Conservation (phyloP, 2,888 invertebrate genomes). For the Hemicrepidius hirtus region DNA sequence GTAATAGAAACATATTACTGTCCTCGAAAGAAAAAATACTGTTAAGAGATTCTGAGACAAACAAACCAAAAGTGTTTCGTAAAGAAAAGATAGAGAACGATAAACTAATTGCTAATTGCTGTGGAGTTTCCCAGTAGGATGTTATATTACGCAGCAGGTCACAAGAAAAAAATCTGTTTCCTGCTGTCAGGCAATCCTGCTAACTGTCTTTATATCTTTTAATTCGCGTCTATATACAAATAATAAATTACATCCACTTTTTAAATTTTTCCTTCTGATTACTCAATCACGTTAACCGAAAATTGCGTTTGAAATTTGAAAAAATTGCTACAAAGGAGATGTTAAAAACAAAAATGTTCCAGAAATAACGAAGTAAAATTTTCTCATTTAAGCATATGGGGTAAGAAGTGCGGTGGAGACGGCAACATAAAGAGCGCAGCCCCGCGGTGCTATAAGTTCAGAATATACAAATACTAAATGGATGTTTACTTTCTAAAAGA, state of each 20-base stretch:
- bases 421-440: slow-evolving; percentile 56
- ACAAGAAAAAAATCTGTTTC: slow-evolving; percentile 37
- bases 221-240: neutral
- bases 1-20: too few species aligned
- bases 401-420: slow-evolving; percentile 44
- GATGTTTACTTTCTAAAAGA: slow-evolving; percentile 61
- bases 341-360: slow-evolving; percentile 27
- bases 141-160: slow-evolving; percentile 37
- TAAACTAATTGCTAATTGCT: slow-evolving; percentile 36
- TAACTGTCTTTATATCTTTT: slow-evolving; percentile 21
- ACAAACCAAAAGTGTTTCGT: neutral
- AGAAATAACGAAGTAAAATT: slow-evolving; percentile 43
- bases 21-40: neutral
- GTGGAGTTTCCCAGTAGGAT: slow-evolving; percentile 38
- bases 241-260: too few species aligned
- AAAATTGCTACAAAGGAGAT: neutral
- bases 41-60: neutral
- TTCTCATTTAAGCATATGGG: slow-evolving; percentile 38
- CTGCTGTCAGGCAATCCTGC: slow-evolving; percentile 34
- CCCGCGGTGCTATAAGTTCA: slow-evolving; percentile 59
- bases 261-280: too few species aligned
- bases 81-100: slow-evolving; percentile 3
- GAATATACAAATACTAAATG: slow-evolving; percentile 63
- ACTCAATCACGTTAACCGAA: neutral
- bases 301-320: neutral